phyloP scores from a whole-genome alignment of 2,797 vertebrate genomes.

The Aldrovandia affinis region DNA sequence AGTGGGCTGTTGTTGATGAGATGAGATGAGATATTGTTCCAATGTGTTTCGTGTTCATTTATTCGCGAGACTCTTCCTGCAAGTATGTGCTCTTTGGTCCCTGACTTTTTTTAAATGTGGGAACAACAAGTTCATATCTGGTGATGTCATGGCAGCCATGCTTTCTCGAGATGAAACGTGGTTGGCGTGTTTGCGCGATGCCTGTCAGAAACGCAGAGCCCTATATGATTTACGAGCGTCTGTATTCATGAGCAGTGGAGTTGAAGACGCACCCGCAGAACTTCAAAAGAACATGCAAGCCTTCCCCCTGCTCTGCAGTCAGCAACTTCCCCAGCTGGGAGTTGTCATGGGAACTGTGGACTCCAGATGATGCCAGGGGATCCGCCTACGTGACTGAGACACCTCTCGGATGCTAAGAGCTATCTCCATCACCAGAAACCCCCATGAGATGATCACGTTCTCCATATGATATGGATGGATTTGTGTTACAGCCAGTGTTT shows the following conservation, averaged over 20 bases:
- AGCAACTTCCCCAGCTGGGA: conserved; percentile 1
- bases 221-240: background rate
- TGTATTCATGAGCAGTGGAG: background rate
- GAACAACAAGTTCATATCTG: conserved; percentile 4
- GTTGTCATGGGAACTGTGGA: background rate
- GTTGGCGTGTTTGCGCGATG: background rate
- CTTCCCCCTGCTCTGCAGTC: background rate
- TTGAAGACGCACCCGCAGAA: background rate
- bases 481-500: background rate
- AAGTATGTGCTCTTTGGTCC: background rate
- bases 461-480: background rate
- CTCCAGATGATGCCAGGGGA: background rate
- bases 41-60: conserved; percentile 31
- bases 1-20: background rate
- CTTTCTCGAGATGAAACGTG: conserved; percentile 28
- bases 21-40: background rate
- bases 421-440: background rate
- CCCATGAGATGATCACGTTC: background rate
- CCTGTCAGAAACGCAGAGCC: background rate
- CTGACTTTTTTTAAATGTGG: background rate
- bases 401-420: background rate
- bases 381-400: background rate
- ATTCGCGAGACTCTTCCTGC: conserved; percentile 3
- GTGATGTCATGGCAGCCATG: conserved; percentile 33
- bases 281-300: conserved; percentile 2